Evolutionary conservation across 1,140 invertebrate genomes (phyloP), one percentile per base, ranked within the genome.

Genomic region (Zelostemma sp.): DNA sequence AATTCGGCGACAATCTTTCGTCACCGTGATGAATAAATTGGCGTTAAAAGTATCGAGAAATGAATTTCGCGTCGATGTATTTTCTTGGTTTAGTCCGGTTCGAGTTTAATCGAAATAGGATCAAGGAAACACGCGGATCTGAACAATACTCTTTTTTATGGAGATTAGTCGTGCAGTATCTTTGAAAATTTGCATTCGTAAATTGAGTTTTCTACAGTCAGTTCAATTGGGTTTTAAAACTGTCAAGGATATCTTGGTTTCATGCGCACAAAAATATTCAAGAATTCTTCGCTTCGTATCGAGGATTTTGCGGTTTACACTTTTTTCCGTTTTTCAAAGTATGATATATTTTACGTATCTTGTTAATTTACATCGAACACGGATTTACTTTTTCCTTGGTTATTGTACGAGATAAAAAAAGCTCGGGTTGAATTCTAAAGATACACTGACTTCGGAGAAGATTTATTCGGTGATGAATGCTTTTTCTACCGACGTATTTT

Each of bases 261-360:
- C 35, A 38, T 38, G 17, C 33, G 17, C 19, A 35, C 4, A 40
- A 53, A 41, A 17, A 53, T 19, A 18, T 51, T 41, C 50, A 19
- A 53, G 35, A 53, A 53, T 47, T 17, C 17, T 47, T 19, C 19
- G n/a, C 45, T n/a, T 17, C 6, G n/a, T n/a, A n/a, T n/a, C n/a
- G n/a, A n/a, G n/a, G n/a, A n/a, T n/a, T n/a, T n/a, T n/a, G 25
- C 8, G 3, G 25, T 28, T 28, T 28, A n/a, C n/a, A n/a, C n/a
- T 28, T 28, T 8, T 28, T 8, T 28, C 25, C 15, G 18, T 19
- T 46, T 53, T 33, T 33, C 50, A 38, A 35, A n/a, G 11, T 35
- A 35, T 35, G 33, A 35, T 25, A 4, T 25, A 8, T 25, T 25
- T 25, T n/a, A n/a, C n/a, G n/a, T n/a, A n/a, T n/a, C n/a, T n/a